Evolutionary conservation across 2,113 vertebrate genomes (phyloP), one percentile per base, ranked within the genome.

Genomic region (Brienomyrus longianalis): DNA sequence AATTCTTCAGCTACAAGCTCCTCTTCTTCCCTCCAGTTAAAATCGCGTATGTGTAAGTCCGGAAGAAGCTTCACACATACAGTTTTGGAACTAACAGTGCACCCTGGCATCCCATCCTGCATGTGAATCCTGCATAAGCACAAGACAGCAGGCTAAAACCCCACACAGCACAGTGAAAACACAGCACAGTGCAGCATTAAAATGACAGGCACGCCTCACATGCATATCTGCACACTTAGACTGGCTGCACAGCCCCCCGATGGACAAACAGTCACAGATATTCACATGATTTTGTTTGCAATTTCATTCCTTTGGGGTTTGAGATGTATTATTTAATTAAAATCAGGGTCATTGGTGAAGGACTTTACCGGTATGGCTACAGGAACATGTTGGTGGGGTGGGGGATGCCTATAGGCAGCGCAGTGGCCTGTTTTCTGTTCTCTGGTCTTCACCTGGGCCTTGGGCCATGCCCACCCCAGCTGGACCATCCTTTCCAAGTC

Each of bases 401-500:
- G 39, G 35, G 39, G 54, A 39, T 31, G 23, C 21, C 85, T 27
- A 54, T 35, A 21, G 56, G 52, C 56, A n/a, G 17, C 47, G 39
- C 86, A 62, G 86, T 51, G 35, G 19, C 56, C 87, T 47, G 54
- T n/a, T 56, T 66, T 66, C 31, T 6, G 54, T 21, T 54, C 51
- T 35, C 31, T 39, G 85, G 7, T 56, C 51, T 87, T 19, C 85
- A 9, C 54, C 56, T 17, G 9, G 56, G 87, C 56, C 21, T 51
- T 88, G 17, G 52, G 87, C 87, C 31, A 17, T 15, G 17, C 54
- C 66, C 87, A n/a, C 21, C 87, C 87, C 56, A 45, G 50, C 35
- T 62, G 87, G 86, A 56, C 87, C 56, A 66, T 45, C 56, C 54
- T 88, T 88, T 88, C 87, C 87, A 88, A 88, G 56, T 66, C 87